These are phyloP conservation scores for Zaprionus capensis DNA, from an alignment of 1,140 invertebrate genomes.

Conservation along the genomic window DNA sequence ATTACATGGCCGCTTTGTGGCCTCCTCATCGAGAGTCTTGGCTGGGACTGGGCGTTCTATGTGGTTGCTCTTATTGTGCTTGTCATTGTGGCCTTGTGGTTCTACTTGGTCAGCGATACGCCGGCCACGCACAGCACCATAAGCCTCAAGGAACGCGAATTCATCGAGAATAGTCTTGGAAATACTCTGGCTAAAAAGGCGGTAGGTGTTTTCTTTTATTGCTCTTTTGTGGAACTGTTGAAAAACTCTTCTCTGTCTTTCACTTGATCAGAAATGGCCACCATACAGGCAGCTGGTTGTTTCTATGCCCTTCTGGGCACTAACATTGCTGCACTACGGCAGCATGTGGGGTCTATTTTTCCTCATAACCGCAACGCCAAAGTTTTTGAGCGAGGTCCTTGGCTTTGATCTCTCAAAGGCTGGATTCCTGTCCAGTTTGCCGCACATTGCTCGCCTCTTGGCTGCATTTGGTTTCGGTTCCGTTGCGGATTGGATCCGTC, in stretches of 20 bases:
- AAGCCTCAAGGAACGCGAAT: slow-evolving; percentile 89
- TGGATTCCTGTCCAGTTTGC: slow-evolving; percentile 89
- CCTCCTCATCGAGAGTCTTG: slow-evolving; percentile 87
- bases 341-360: slow-evolving; percentile 92
- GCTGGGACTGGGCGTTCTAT: slow-evolving; percentile 91
- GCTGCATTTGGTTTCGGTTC: slow-evolving; percentile 88
- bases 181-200: slow-evolving; percentile 70
- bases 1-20: slow-evolving; percentile 90
- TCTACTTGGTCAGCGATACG: slow-evolving; percentile 88
- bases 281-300: slow-evolving; percentile 87
- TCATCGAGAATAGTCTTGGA: slow-evolving; percentile 88
- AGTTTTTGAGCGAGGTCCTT: slow-evolving; percentile 92
- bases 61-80: slow-evolving; percentile 88
- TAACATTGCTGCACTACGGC: slow-evolving; percentile 89
- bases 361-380: slow-evolving; percentile 94
- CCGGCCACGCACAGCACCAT: slow-evolving; percentile 91
- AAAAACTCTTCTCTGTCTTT: not conserved
- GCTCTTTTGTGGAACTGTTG: too few relatives aligned
- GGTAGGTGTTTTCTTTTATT: slow-evolving; percentile 42
- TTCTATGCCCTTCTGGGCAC: slow-evolving; percentile 88
- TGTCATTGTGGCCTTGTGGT: slow-evolving; percentile 88
- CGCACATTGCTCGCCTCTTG: slow-evolving; percentile 88
- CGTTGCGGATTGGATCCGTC: slow-evolving; percentile 87
- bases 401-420: slow-evolving; percentile 92
- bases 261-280: slow-evolving; percentile 85